A percentile compares a stretch with the other conserved stretches of the same genome.
These are phyloP conservation scores for Anabas testudineus DNA, from an alignment of 2,797 vertebrate genomes.

Conservation along the genomic window DNA sequence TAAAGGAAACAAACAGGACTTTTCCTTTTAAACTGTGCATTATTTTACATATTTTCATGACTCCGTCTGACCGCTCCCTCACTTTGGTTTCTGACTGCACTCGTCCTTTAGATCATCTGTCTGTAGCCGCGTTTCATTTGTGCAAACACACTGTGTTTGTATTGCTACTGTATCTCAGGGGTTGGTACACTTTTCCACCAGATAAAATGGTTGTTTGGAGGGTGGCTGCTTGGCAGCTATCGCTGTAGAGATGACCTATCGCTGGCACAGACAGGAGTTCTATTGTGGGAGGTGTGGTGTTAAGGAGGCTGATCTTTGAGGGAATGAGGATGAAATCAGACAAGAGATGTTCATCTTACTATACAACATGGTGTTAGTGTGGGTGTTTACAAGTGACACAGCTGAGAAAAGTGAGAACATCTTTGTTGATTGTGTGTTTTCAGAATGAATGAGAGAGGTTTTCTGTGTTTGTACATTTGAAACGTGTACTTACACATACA, in stretches of 20 bases:
- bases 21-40: too few species aligned
- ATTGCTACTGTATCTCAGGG: constrained; percentile 16
- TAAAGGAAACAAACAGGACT: too few species aligned
- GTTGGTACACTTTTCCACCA: constrained; percentile 35
- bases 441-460: not conserved
- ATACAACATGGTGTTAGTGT: constrained; percentile 18
- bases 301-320: constrained; percentile 61
- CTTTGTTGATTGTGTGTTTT: constrained; percentile 31
- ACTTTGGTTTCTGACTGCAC: not conserved
- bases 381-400: constrained; percentile 18
- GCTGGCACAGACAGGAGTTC: constrained; percentile 34
- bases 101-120: not conserved
- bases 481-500: too few species aligned
- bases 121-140: not conserved
- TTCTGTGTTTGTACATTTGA: not conserved
- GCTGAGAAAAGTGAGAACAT: constrained; percentile 19
- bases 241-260: constrained; percentile 19
- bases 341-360: constrained; percentile 58
- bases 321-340: constrained; percentile 50
- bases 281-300: constrained; percentile 59
- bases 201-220: constrained; percentile 51
- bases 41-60: too few species aligned
- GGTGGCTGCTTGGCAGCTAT: constrained; percentile 52
- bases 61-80: not conserved
- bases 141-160: constrained; percentile 11